Base-by-base conservation (phyloP, 2,888 invertebrate genomes). In the Drosophila testacea region DNA sequence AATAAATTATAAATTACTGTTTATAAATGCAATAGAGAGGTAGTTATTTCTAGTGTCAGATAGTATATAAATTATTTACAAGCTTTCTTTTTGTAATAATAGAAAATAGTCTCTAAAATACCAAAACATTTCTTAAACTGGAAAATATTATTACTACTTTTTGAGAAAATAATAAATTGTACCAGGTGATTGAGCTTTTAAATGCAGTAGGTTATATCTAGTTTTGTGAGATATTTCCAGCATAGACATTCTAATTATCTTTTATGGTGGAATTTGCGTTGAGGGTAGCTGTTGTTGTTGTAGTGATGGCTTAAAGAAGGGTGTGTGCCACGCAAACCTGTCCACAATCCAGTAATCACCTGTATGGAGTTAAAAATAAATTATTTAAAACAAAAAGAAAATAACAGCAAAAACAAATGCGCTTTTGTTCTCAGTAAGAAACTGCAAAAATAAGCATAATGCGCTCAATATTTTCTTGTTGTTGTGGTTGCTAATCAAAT, bases 401-500 rank as follows among this genome's bases (percentile, higher is more conserved):
- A 55, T 7, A 54, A 65, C 51, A 54, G 63, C 51, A 60, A 63
- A 60, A 66, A 61, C 69, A 69, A 83, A 70, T 85, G 69, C 65
- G 88, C 83, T 83, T 88, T 83, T 83, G 83, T 88, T 86, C 86
- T 82, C 73, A 48, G 64, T 54, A 64, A 69, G 54, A 59, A 44
- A 72, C 67, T 54, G 68, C 59, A 47, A 73, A 71, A 73, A 77
- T 62, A 73, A 82, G 77, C 81, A 85, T 81, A 85, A 82, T 84
- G 71, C 67, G 61, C 44, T 47, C 55, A 60, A 56, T 56, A 57
- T 57, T 68, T 47, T 51, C 42, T 42, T 42, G 10, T 55, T 39
- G 36, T 51, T 41, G 46, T 59, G 22, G n/a, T 34, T 46, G 69
- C 70, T 79, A 73, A 81, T 74, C 75, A 81, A 79, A 75, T 66